phyloP scores from a whole-genome alignment of 2,888 invertebrate genomes.

The Phasia obesa region DNA sequence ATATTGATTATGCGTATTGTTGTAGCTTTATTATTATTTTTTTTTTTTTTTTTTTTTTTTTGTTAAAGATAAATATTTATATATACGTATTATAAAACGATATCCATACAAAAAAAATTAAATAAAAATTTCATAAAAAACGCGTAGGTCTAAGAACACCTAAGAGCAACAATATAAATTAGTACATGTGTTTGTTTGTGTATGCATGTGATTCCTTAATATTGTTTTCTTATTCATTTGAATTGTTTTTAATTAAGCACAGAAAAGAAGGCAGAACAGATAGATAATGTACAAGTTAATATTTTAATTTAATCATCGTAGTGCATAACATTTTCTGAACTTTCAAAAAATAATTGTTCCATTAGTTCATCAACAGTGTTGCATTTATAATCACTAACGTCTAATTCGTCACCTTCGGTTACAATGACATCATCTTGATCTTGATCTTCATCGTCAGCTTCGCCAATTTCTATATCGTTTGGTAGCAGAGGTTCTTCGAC shows the following conservation, averaged over 20 bases:
- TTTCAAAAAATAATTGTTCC: slow-evolving; percentile 67
- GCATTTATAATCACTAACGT: slow-evolving; percentile 65
- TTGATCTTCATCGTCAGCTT: slow-evolving; percentile 54
- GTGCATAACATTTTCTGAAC: slow-evolving; percentile 61
- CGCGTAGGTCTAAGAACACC: slow-evolving; percentile 43
- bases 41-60: too few species aligned
- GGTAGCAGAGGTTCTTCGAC: slow-evolving; percentile 49
- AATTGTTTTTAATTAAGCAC: slow-evolving; percentile 56
- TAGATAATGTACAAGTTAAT: slow-evolving; percentile 57
- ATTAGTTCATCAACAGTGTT: slow-evolving; percentile 68
- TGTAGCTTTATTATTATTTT: slow-evolving; percentile 41
- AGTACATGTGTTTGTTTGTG: slow-evolving; percentile 46
- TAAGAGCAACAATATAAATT: slow-evolving; percentile 50
- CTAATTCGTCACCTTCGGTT: slow-evolving; percentile 55
- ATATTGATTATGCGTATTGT: slow-evolving; percentile 28
- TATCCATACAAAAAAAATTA: slow-evolving; percentile 64
- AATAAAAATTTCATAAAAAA: slow-evolving; percentile 58
- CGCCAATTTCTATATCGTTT: slow-evolving; percentile 32
- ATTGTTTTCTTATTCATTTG: slow-evolving; percentile 41
- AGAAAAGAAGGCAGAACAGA: slow-evolving; percentile 62
- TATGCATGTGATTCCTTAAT: slow-evolving; percentile 33
- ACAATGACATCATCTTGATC: slow-evolving; percentile 53
- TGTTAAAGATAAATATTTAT: neutral
- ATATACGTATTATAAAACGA: slow-evolving; percentile 47
- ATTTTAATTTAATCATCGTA: slow-evolving; percentile 55